Base-by-base conservation (phyloP, 2,888 invertebrate genomes). In the Synergus japonicus region DNA sequence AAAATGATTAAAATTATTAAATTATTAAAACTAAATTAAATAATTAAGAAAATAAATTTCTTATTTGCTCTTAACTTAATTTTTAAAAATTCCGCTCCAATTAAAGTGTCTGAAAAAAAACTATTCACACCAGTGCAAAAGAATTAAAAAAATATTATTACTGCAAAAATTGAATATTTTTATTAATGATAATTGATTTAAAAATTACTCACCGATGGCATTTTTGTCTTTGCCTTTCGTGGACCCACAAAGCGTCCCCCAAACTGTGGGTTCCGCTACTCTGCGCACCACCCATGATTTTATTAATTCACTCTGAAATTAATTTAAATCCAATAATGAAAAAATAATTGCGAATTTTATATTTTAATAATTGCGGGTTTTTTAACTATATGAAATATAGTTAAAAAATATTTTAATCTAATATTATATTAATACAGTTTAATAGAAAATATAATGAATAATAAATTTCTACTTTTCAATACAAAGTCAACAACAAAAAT, bases 231-330 rank as follows among this genome's bases (percentile, higher is more conserved):
- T 91, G 91, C 78, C 91, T 86, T 83, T 92, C 92, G 63, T 92
- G 92, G 80, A 89, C 88, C 92, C 92, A 92, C 83, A 92, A 87
- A 73, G 91, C 90, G 81, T 91, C 92, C 41, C 92, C 92, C 76
- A 92, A 87, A 85, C 85, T 90, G 81, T 91, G 92, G 76, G 91
- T 84, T 79, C 91, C 91, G 83, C 92, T 92, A 29, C 69, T 73
- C 78, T 92, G 92, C 65, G 88, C 90, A 78, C 92, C 91, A 54
- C 92, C 92, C 92, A 92, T 92, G 76, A 77, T 29, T 29, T 86
- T 76, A 79, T 64, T 66, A 63, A 76, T 67, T 66, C 46, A 54
- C 64, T 49, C 80, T 82, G 49, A 12, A 69, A 77, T 76, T 46
- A 63, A 79, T 64, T 67, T n/a, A 29, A 29, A 3, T 29, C 3